A percentile compares a stretch with the other conserved stretches of the same genome.
Evolutionary conservation across 2,113 vertebrate species (phyloP).

Genomic region (Sinocyclocheilus maitianheensis): DNA sequence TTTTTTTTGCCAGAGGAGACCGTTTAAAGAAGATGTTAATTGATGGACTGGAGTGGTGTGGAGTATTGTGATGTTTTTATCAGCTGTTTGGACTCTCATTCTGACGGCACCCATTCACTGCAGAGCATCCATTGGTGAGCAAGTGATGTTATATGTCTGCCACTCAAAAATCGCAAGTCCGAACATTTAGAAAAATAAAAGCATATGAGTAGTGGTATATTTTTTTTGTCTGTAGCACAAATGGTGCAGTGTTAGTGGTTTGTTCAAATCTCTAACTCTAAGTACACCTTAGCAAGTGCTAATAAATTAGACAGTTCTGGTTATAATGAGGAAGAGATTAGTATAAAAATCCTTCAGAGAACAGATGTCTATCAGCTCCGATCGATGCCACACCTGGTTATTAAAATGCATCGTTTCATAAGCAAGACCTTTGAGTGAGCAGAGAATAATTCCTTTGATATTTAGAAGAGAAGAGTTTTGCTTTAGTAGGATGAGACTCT

Average conservation of each 20-base stretch:
- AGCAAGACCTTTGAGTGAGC: constrained; percentile 32
- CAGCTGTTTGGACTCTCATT: no score
- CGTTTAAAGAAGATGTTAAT: no score
- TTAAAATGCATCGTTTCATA: constrained; percentile 41
- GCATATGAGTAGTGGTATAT: not conserved
- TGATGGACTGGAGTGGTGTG: no score
- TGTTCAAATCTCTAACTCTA: not conserved
- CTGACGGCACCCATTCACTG: no score
- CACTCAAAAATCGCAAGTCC: not conserved
- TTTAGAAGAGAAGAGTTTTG: constrained; percentile 28
- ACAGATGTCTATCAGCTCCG: constrained; percentile 39
- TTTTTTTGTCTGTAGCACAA: not conserved
- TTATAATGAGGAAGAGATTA: constrained; percentile 38
- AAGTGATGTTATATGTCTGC: not conserved
- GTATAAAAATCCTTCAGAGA: constrained; percentile 8
- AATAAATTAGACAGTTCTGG: constrained; percentile 24
- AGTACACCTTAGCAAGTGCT: not conserved
- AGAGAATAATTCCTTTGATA: constrained; percentile 44
- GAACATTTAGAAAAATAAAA: not conserved
- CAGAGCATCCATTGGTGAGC: no score
- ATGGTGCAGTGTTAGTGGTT: not conserved
- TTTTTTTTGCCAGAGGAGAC: no score
- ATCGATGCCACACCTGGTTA: constrained; percentile 39
- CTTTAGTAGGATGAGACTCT: constrained; percentile 8
- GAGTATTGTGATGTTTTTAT: no score